Base-by-base conservation (phyloP, 1,140 invertebrate genomes). In the Dendrolimus punctatus region DNA sequence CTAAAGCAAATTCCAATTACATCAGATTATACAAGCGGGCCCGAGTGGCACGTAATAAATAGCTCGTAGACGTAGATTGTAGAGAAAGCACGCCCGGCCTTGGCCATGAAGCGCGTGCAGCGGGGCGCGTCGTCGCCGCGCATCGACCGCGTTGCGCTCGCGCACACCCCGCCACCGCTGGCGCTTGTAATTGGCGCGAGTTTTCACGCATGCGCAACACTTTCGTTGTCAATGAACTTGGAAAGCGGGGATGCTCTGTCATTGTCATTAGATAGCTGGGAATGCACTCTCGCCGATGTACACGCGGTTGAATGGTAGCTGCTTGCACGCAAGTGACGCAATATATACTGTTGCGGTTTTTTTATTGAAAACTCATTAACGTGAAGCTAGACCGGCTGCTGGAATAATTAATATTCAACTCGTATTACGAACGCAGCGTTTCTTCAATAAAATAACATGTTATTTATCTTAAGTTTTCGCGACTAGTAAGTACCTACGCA, bases 201-300 rank as follows among this genome's bases (percentile, higher is more conserved):
- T 80, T 85, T 81, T 80, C 81, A 82, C 79, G 73, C 77, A 73
- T 68, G 64, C 69, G 62, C 71, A 68, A 71, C 64, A 83, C 82
- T 85, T 83, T 85, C 82, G 70, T 83, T 85, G 80, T 76, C 80
- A 83, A 75, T 85, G 80, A 85, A 83, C 80, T 82, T 85, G 73
- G 81, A 83, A 82, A 85, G 82, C 80, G 78, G 73, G 72, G 76
- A 80, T 78, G 74, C 65, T 73, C 75, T 69, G 69, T 78, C 73
- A 80, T 85, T 85, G 81, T 85, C 76, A 68, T 75, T 71, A 76
- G 73, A 76, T 75, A 59, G 62, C 71, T 76, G 74, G 65, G 80
- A 85, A 82, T 82, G 76, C 80, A 79, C 81, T 85, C 81, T 85
- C 81, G 71, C 81, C 71, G 66, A 57, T 60, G 67, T 68, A 69